Base-by-base conservation (phyloP, 1,140 invertebrate species). In the Drosophila kurseongensis region DNA sequence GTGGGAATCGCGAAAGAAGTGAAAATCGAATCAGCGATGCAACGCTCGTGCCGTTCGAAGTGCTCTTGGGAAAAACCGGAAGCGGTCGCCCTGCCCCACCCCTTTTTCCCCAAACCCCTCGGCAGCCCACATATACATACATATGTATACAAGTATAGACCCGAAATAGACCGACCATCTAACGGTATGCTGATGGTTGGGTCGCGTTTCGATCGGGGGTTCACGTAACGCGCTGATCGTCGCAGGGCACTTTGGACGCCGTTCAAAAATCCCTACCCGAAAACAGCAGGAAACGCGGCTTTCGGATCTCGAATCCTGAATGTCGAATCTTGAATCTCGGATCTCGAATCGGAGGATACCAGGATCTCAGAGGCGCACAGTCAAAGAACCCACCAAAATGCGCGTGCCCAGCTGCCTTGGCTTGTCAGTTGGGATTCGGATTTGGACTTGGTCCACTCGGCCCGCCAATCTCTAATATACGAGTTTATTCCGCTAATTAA, bases 391-490 rank as follows among this genome's bases (percentile, higher is more conserved):
- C 14, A 52, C 71, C 75, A 27, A 60, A 44, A 60, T 44, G 67
- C 81, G 81, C 81, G 79, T 73, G 75, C 79, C 75, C 82, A 88
- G 82, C 82, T 86, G 82, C 79, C 75, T 86, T 88, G 83, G 83
- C 79, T 83, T 86, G 82, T 86, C 82, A 88, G 68, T 36, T 59
- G 27, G 29, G 18, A 27, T 47, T 27, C 18, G 42, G 32, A 4
- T 29, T 8, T n/a, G 7, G 38, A 44, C 40, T 36, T 41, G 47
- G 65, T 66, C 65, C 52, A 55, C 60, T 44, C 61, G 54, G n/a
- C 48, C 74, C 45, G 73, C 74, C 62, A 75, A 68, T 68, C 50
- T 75, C 54, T 14, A 67, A 55, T 65, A 78, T 45, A 76, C 54
- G 58, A 67, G 60, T 78, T 71, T 74, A 81, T 78, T 78, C 47